phyloP scores from a whole-genome alignment of 2,113 vertebrate genomes.

The Pipra filicauda region DNA sequence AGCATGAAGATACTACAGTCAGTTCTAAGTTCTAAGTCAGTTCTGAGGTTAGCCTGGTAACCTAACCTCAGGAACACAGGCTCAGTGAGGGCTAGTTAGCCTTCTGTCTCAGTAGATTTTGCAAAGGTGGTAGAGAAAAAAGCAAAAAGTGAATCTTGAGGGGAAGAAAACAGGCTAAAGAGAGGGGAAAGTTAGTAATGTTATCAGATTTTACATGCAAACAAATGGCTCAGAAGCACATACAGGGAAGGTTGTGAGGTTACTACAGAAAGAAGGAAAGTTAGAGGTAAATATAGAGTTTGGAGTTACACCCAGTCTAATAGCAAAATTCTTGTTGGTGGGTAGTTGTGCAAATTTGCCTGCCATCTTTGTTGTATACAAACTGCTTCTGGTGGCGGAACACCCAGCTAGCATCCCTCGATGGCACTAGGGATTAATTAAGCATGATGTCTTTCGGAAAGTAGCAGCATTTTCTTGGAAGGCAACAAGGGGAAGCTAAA shows the following conservation, averaged over 20 bases:
- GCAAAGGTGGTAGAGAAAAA: not conserved
- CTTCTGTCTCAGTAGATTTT: not conserved
- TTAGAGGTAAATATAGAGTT: not conserved
- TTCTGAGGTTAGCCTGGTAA: not conserved
- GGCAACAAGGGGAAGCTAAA: constrained; percentile 14
- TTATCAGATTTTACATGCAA: not conserved
- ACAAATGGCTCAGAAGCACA: not conserved
- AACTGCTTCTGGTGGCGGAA: not conserved
- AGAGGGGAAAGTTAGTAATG: not conserved
- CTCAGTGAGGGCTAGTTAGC: not conserved
- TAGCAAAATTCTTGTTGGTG: not conserved
- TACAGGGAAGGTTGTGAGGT: not conserved
- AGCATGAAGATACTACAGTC: not conserved
- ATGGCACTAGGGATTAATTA: constrained; percentile 13
- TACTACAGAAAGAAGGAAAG: not conserved
- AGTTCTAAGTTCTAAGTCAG: not conserved
- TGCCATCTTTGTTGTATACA: not conserved
- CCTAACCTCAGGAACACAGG: not conserved
- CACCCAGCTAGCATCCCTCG: not conserved
- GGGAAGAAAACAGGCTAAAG: not conserved
- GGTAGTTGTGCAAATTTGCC: not conserved
- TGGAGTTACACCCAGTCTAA: not conserved
- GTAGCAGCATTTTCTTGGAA: constrained; percentile 25
- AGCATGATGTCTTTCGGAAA: constrained; percentile 24
- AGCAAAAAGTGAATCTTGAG: not conserved